Evolutionary conservation across 2,888 invertebrate genomes (phyloP).

Genomic region (Melinaea marsaeus): DNA sequence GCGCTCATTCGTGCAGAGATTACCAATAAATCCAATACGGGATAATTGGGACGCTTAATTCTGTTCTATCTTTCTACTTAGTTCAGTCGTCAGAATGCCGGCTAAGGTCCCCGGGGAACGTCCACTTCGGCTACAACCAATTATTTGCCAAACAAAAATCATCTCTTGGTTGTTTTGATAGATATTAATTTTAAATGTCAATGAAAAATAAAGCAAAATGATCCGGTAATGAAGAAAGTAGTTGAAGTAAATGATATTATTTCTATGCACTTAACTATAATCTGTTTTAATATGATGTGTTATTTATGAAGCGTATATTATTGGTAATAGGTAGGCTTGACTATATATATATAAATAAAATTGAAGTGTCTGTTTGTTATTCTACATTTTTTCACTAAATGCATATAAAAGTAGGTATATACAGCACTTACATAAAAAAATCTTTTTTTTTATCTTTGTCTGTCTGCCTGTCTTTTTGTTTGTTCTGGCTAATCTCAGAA

Average conservation of each 20-base stretch:
- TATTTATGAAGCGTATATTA: conserved; percentile 15
- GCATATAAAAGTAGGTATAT: no score
- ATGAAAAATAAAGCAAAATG: conserved; percentile 42
- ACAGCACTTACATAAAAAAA: no score
- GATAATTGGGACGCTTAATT: conserved; percentile 79
- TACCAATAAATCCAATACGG: conserved; percentile 79
- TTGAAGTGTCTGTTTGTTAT: no score
- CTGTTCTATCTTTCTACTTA: conserved; percentile 79
- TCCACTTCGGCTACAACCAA: conserved; percentile 64
- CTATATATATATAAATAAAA: no score
- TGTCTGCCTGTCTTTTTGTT: no score
- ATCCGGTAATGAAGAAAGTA: conserved; percentile 57
- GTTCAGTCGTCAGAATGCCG: conserved; percentile 78
- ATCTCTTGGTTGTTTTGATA: conserved; percentile 50
- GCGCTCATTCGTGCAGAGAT: conserved; percentile 78
- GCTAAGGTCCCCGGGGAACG: conserved; percentile 74
- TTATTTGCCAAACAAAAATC: conserved; percentile 58
- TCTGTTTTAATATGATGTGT: neutral
- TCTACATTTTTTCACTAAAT: no score
- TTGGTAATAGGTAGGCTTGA: neutral
- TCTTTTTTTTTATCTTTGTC: no score
- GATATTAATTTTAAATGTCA: conserved; percentile 51
- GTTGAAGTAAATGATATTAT: conserved; percentile 58
- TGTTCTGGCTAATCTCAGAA: no score
- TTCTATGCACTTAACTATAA: conserved; percentile 32